Evolutionary conservation across 1,140 invertebrate genomes (phyloP).

Genomic region (Lethrus apterus): DNA sequence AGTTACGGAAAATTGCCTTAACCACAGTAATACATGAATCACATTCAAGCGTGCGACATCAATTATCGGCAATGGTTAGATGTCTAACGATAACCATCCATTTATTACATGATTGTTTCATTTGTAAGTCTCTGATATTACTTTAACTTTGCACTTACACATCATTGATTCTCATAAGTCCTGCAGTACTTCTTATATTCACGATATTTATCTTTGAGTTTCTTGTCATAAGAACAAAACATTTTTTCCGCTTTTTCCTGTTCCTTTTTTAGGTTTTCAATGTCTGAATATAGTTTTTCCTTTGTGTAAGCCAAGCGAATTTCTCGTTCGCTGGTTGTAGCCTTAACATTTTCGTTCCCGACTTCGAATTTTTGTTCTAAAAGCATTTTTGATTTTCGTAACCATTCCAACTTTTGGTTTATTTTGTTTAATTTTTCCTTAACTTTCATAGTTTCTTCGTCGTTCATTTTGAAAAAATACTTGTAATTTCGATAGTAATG

Average conservation of each 20-base stretch:
- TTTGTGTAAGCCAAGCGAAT: too few relatives aligned
- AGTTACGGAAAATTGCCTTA: slow-evolving; percentile 45
- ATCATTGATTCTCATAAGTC: too few relatives aligned
- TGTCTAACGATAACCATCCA: slow-evolving; percentile 45
- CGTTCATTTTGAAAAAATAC: not conserved
- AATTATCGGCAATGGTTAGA: slow-evolving; percentile 46
- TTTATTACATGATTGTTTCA: slow-evolving; percentile 48
- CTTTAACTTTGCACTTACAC: too few relatives aligned
- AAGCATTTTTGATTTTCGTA: not conserved
- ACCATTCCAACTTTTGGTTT: not conserved
- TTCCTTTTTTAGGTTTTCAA: not conserved
- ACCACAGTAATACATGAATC: slow-evolving; percentile 43
- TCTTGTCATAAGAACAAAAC: not conserved
- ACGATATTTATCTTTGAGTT: not conserved
- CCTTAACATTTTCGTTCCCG: too few relatives aligned
- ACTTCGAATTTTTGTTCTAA: not conserved
- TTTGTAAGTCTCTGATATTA: slow-evolving; percentile 42
- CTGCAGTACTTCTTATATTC: not conserved
- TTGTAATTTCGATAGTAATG: not conserved
- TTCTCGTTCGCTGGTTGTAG: too few relatives aligned
- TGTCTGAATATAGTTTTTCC: too few relatives aligned
- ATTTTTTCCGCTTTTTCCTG: not conserved
- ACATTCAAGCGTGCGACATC: slow-evolving; percentile 45
- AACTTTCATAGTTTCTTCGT: slow-evolving; percentile 1
- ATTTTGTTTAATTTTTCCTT: not conserved